Base-by-base conservation (phyloP, 2,797 vertebrate species). In the Acanthopagrus latus region DNA sequence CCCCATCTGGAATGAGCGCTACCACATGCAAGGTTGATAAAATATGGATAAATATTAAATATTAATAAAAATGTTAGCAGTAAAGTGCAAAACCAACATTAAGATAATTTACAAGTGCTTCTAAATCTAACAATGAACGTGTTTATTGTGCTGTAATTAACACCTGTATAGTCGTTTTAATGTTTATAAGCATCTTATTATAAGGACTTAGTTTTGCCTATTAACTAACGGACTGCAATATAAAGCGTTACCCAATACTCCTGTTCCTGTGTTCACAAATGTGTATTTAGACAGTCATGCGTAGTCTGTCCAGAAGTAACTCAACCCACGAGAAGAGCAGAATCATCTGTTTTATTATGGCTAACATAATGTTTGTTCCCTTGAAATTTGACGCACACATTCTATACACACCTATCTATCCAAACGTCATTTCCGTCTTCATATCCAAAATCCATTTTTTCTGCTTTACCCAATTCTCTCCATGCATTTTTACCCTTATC, bases 381-480 rank as follows among this genome's bases (percentile, higher is more conserved):
- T 56, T 44, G 52, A 47, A 80, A 87, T 77, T 74, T 74, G 20
- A 79, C 3, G 20, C 77, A 77, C 56, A 86, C 63, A 81, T 85
- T 88, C 82, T 82, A 50, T 74, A 81, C 82, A 80, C 50, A 80
- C 74, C 74, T 80, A 81, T 91, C 84, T 88, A 89, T 89, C 78
- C 73, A 80, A 88, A 72, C 88, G 85, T 86, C 83, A 89, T 88
- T 92, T 87, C 74, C 56, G 84, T 91, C 83, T 88, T 86, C 93
- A 93, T 86, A 85, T 87, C 80, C 86, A 86, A 89, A 38, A 89
- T 82, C 84, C 91, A 92, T 93, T 92, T 79, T 77, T 90, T 88
- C 92, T 93, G 91, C 92, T 93, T 90, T 91, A 90, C 83, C 81
- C 86, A 84, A 76, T 89, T 92, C 88, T 94, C 82, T 90, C 82